Base-by-base conservation (phyloP, 2,797 vertebrate genomes). In the Hemitrygon akajei region DNA sequence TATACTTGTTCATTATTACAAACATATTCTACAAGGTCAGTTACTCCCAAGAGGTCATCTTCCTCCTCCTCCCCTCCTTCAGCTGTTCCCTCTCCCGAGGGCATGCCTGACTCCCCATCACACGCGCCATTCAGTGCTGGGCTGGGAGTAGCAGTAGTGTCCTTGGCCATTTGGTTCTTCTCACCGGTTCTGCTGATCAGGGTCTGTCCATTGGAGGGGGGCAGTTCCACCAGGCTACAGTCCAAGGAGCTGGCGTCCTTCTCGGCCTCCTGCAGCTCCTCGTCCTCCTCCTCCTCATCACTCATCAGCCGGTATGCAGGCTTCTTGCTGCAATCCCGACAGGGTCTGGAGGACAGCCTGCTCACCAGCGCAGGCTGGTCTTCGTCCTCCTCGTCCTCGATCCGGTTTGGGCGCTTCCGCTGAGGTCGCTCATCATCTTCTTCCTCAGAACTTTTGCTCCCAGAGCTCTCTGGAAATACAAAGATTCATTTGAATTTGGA, bases 1-100 rank as follows among this genome's bases (percentile, higher is more conserved):
- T 97, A 98, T 98, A 99, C 98, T 96, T 97, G 98, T 96, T 98
- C 97, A 96, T 98, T 98, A 97, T 98, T 98, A 97, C 98, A 98
- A 96, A 97, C 98, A 94, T 98, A 99, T 97, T 99, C 98, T 95
- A 98, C 97, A 94, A 98, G 98, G 97, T 99, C 98, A 95, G 98
- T 98, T 96, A 99, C 98, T 95, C 98, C 98, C 94, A 99, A 96
- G 95, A 98, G 98, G 95, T 97, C 98, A 1, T 98, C 97, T 95
- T 99, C 99, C 0, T 99, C 99, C 82, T 99, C 99, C 60, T 99
- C 99, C 0, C 97, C 98, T 22, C 97, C 30, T 96, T 96, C 1
- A 95, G 95, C 95, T 95, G 96, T 93, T 56, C 71, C 96, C 95
- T 0, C 96, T 97, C 93, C 98, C 98, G 98, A 95, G 95, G 96